A percentile compares a stretch with the other conserved stretches of the same genome.
Evolutionary conservation across 2,113 vertebrate genomes (phyloP).

Genomic region (Tenebrosternarchus preto): DNA sequence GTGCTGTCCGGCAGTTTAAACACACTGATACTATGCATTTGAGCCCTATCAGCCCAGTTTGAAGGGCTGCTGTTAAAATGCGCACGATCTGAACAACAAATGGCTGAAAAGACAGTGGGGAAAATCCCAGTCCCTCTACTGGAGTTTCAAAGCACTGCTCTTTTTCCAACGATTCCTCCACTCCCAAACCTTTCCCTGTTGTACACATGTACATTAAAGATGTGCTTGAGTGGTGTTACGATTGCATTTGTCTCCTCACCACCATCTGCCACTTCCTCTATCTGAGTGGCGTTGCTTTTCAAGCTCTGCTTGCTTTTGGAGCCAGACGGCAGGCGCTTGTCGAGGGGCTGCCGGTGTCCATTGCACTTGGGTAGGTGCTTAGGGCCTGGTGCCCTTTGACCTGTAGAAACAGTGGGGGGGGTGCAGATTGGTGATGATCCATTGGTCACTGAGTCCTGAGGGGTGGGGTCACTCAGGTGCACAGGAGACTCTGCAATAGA

Average conservation of each 20-base stretch:
- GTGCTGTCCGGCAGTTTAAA: constrained; percentile 3
- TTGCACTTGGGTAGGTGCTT: constrained; percentile 34
- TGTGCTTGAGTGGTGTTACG: neutral
- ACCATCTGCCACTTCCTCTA: constrained; percentile 71
- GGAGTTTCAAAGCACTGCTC: neutral
- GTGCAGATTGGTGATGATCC: constrained; percentile 48
- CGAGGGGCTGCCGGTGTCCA: constrained; percentile 45
- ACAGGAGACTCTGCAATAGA: constrained; percentile 35
- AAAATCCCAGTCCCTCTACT: neutral
- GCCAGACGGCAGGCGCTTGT: constrained; percentile 58
- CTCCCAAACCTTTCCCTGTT: neutral
- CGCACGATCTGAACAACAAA: neutral
- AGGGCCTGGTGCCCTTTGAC: neutral
- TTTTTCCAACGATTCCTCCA: neutral
- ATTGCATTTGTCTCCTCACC: constrained; percentile 65
- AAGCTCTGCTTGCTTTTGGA: constrained; percentile 64
- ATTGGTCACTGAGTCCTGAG: constrained; percentile 17
- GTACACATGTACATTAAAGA: neutral
- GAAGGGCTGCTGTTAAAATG: neutral
- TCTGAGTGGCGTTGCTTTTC: constrained; percentile 67
- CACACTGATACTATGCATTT: neutral
- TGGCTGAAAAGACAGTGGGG: neutral
- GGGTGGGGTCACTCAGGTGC: constrained; percentile 6
- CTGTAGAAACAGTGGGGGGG: constrained; percentile 51
- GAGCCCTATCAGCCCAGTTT: neutral